Base-by-base conservation (phyloP, 2,797 vertebrate species). In the Distichodus sexfasciatus region DNA sequence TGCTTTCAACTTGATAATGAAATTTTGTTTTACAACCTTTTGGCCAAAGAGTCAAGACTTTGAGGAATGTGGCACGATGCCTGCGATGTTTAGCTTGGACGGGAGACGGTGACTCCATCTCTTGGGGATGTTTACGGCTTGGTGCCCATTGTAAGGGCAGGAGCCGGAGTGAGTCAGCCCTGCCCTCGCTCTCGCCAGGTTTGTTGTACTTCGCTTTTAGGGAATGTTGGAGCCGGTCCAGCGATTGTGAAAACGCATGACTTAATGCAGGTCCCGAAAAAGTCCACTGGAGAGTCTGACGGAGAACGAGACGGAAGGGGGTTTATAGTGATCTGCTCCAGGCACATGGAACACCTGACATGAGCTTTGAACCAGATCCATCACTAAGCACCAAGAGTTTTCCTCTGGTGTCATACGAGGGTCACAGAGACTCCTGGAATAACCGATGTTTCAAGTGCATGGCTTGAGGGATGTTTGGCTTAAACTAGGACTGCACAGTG, bases 161-260 rank as follows among this genome's bases (percentile, higher is more conserved):
- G 23, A 40, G 35, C 23, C 31, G 8, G 81, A 78, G 80, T 90
- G 88, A 90, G 84, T 88, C 89, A 89, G 79, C 66, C 71, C 82
- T 76, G 41, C 44, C 55, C 66, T 76, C 75, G 38, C 51, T 15
- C 76, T 68, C 80, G 75, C 77, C 74, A 78, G 82, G 78, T 82
- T 85, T 89, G 87, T 88, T 86, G 87, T 82, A 85, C 75, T 81
- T 78, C n/a, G 79, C 80, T 74, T 74, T 3, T 11, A 64, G 79
- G 74, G 80, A 77, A 84, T 85, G 82, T 87, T 91, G 89, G 89
- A 90, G 76, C 28, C 24, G 72, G 81, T 90, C 90, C 90, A 91
- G 85, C 59, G 83, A 90, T 89, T 90, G 88, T 90, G 82, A 86
- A 59, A 78, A 62, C 75, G 75, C 72, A 80, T 65, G 78, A 48